Base-by-base conservation (phyloP, 2,797 vertebrate genomes). In the Fratercula arctica region DNA sequence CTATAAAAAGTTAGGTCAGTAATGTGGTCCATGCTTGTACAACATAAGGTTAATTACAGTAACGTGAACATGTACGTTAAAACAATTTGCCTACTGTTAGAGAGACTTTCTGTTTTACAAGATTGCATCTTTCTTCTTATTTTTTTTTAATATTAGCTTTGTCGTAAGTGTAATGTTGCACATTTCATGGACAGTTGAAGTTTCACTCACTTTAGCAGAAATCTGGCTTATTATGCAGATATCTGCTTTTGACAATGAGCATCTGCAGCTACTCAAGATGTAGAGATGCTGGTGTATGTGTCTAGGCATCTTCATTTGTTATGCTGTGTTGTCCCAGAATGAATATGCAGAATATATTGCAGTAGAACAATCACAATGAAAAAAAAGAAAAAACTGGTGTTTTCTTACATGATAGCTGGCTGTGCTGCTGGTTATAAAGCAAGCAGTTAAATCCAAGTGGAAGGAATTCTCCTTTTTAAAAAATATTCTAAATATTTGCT, bases 401-500 rank as follows among this genome's bases (percentile, higher is more conserved):
- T 96, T 94, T 94, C 91, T 85, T 88, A 60, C 45, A 12, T 48
- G 95, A 70, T 88, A 96, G 64, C 54, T 80, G 88, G 39, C 87
- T 91, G 53, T 77, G 60, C 90, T 94, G 84, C 85, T 97, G 92
- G 29, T 91, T 88, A 84, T 94, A 95, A 97, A 97, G 95, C 95
- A 96, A 96, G 92, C 51, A 95, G 93, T 97, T 97, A 95, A 96
- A 97, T 96, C 78, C 94, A 96, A 97, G 90, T 73, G 80, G 92
- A 97, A 96, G 61, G 74, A 94, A 90, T 96, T 97, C 96, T 97
- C 56, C 21, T 59, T 85, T 92, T 69, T 8, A 77, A 96, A 70
- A 97, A 95, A 90, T 41, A 96, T 73, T 95, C 94, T 96, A 95
- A 97, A 97, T 97, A 97, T 98, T 98, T 97, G 94, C 95, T 96